Evolutionary conservation across 2,113 vertebrate genomes (phyloP), one percentile per base, ranked within the genome.

Genomic region (Labrus mixtus): DNA sequence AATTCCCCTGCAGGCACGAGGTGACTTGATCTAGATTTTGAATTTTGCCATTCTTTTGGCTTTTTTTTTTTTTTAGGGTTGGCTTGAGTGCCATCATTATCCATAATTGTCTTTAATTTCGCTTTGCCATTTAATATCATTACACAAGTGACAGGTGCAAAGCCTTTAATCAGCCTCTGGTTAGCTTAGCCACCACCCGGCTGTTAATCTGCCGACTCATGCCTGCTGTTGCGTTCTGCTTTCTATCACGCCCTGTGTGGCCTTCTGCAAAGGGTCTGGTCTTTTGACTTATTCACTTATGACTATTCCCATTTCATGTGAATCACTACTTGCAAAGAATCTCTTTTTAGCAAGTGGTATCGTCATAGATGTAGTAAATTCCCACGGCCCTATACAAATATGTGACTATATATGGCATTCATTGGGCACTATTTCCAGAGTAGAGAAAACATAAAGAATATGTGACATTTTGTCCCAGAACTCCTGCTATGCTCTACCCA

Each of bases 61-160:
- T 10, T 46, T 81, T 82, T 69, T 43, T 33, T 10, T 46, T 81
- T 82, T 69, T 43, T 33, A 3, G 16, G 20, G 5, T 60, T 73
- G 51, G 71, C 55, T 67, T 61, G 59, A 76, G 45, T 60, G 41
- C 60, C 54, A 67, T 88, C 65, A 88, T 92, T 85, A 89, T 84
- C 71, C 75, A 57, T 85, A 90, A 93, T 90, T 82, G 81, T 86
- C 63, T 87, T 90, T 91, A 86, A 91, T 93, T 91, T 84, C 10
- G 17, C 61, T 74, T 63, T 39, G 41, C 78, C 80, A 73, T 87
- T 92, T 87, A 92, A 92, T 91, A 84, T 71, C 82, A 91, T 94
- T 93, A 88, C 78, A 80, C 55, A 89, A 91, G 83, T 73, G 87
- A 90, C 91, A 89, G 92, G 88, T 93, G 91, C 75, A 92, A 90